Base-by-base conservation (phyloP, 2,888 invertebrate species). In the Cylindroiulus punctatus region DNA sequence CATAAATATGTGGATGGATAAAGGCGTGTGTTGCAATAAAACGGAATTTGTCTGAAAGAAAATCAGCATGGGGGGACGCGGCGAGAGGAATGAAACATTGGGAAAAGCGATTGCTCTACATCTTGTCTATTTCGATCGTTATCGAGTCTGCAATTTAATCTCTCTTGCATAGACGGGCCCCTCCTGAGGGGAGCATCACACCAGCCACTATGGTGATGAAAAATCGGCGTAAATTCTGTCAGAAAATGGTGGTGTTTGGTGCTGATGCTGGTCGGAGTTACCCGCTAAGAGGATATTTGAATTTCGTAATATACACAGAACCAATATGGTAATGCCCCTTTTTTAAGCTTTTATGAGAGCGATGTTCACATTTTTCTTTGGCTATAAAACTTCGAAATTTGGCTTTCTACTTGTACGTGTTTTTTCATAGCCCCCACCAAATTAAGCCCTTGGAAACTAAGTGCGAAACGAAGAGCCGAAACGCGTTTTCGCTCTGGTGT, bases 51-150 rank as follows among this genome's bases (percentile, higher is more conserved):
- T 76, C 76, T 76, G 76, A 30, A 17, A 76, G 76, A 76, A 76
- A 76, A 76, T 76, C 76, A 76, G 76, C 76, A 76, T 76, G 76
- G 30, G 76, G 76, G 76, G 76, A 76, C 26, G 26, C 26, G 76
- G 76, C 76, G 30, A 30, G 76, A 83, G 42, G 42, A 42, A 40
- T 83, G 83, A 40, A 83, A 83, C 83, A 83, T 83, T 83, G 40
- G 83, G 83, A 83, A 42, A 42, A 83, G 42, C 83, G 44, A 83
- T 83, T 83, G 83, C 83, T 83, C 83, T 83, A 83, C 83, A 83
- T 83, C 83, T 83, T 83, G 83, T 83, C 83, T 40, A 83, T 83
- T 83, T 83, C 83, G 83, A 83, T 83, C 83, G 83, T 83, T 83
- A 83, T 83, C 83, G 40, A 83, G 83, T 83, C 83, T 83, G 83